Percentiles rank a stretch among this genome's conserved stretches.
phyloP scores from a whole-genome alignment of 30 jellyfish, hydroid and myxozoan species.

The Aurelia sp. region DNA sequence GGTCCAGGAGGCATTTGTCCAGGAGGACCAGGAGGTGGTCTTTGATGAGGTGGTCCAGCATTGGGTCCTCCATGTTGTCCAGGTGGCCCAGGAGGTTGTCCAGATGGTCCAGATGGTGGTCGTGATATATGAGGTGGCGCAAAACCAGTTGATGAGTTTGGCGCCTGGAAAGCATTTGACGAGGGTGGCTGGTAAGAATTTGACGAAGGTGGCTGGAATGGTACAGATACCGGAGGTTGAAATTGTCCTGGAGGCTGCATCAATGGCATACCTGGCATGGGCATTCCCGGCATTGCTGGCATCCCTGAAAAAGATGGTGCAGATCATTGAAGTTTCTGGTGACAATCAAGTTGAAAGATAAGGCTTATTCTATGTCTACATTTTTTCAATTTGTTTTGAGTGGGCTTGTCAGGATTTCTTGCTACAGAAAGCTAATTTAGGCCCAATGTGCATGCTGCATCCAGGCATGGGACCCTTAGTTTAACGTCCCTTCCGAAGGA shows the following conservation, averaged over 20 bases:
- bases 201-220: neutral
- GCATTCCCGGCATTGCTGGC: conserved; percentile 49
- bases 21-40: conserved; percentile 32
- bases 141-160: conserved; percentile 34
- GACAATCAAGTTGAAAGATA: too few relatives aligned
- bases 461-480: too few relatives aligned
- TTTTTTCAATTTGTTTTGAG: too few relatives aligned
- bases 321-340: too few relatives aligned
- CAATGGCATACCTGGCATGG: conserved; percentile 54
- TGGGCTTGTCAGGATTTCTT: too few relatives aligned
- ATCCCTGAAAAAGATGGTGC: neutral
- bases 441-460: too few relatives aligned
- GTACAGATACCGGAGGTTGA: conserved; percentile 17
- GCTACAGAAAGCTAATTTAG: too few relatives aligned
- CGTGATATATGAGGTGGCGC: conserved; percentile 67
- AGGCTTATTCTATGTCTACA: too few relatives aligned
- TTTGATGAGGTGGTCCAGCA: too few relatives aligned
- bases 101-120: conserved; percentile 69
- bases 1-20: conserved; percentile 32
- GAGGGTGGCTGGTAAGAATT: conserved; percentile 13
- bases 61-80: conserved; percentile 2
- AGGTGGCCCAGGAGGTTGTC: conserved; percentile 15
- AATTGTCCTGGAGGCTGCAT: conserved; percentile 42
- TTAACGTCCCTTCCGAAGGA: too few relatives aligned
- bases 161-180: conserved; percentile 21